These are phyloP conservation scores for Parthenolecanium corni DNA, from an alignment of 2,888 invertebrate species.

Conservation along the genomic window DNA sequence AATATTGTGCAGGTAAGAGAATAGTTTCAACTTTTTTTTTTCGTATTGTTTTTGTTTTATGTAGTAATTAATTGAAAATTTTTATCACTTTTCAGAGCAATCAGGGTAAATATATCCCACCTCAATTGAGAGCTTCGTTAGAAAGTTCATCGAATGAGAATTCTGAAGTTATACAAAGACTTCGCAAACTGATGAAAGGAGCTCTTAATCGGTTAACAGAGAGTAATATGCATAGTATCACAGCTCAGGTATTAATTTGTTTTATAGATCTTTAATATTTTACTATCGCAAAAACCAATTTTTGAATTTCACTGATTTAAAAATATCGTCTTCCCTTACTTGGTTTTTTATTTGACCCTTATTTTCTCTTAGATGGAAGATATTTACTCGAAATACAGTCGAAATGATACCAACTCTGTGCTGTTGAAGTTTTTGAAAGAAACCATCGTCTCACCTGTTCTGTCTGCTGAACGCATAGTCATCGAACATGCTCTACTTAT, in stretches of 20 bases:
- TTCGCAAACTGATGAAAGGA: conserved; percentile 78
- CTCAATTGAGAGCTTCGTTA: conserved; percentile 47
- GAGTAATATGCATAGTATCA: conserved; percentile 73
- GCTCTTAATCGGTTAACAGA: conserved; percentile 76
- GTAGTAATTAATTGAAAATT: neutral
- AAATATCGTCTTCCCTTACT: conserved; percentile 7
- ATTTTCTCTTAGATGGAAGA: conserved; percentile 53
- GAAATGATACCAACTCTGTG: conserved; percentile 70
- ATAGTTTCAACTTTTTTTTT: neutral
- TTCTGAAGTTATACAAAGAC: conserved; percentile 47
- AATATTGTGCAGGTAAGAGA: conserved; percentile 52
- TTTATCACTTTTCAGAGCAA: conserved; percentile 39
- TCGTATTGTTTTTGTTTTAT: neutral
- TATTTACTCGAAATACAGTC: conserved; percentile 63
- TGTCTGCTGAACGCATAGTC: conserved; percentile 61
- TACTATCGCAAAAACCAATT: no score
- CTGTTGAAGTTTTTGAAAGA: conserved; percentile 58
- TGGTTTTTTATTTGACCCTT: neutral
- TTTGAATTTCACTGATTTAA: no score
- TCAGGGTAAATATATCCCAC: conserved; percentile 64
- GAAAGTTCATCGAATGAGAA: neutral
- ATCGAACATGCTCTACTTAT: conserved; percentile 76
- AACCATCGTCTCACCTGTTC: conserved; percentile 50
- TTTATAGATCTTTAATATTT: conserved; percentile 3
- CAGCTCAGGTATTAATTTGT: conserved; percentile 41